Percentiles rank a stretch among this genome's conserved stretches.
These are phyloP conservation scores for Electrona antarctica DNA, from an alignment of 2,113 vertebrate genomes.

Conservation along the genomic window DNA sequence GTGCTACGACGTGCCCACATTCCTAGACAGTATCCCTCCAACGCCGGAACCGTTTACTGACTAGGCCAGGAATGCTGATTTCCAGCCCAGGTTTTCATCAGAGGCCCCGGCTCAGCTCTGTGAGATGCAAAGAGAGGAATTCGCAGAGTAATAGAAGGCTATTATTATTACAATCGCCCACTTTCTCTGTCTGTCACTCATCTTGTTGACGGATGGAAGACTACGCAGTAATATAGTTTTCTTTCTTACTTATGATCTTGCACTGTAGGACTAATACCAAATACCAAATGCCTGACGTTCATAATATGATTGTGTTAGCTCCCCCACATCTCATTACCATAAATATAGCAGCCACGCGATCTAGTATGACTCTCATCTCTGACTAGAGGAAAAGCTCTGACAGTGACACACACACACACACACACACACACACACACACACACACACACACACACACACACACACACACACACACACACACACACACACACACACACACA, in stretches of 20 bases:
- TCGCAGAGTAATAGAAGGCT: constrained; percentile 42
- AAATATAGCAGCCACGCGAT: constrained; percentile 25
- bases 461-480: constrained; percentile 5
- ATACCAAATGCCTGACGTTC: too few species aligned
- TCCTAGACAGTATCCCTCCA: constrained; percentile 71
- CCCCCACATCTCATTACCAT: not conserved
- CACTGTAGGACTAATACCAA: not conserved
- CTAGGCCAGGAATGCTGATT: constrained; percentile 65
- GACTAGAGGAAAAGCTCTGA: too few species aligned
- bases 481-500: not conserved
- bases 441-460: constrained; percentile 11
- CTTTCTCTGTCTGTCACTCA: constrained; percentile 40
- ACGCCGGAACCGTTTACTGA: constrained; percentile 59
- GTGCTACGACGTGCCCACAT: constrained; percentile 55
- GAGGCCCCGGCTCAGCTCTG: constrained; percentile 44
- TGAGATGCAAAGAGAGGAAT: constrained; percentile 43
- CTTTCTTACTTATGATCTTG: too few species aligned
- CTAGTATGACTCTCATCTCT: too few species aligned
- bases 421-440: constrained; percentile 9
- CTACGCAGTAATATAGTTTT: not conserved
- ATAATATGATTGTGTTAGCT: not conserved
- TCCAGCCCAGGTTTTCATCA: constrained; percentile 61
- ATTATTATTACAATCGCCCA: constrained; percentile 27
- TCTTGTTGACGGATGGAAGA: not conserved
- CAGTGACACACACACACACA: not conserved